phyloP scores from a whole-genome alignment of 2,888 invertebrate species.

The Polietes domitor region DNA sequence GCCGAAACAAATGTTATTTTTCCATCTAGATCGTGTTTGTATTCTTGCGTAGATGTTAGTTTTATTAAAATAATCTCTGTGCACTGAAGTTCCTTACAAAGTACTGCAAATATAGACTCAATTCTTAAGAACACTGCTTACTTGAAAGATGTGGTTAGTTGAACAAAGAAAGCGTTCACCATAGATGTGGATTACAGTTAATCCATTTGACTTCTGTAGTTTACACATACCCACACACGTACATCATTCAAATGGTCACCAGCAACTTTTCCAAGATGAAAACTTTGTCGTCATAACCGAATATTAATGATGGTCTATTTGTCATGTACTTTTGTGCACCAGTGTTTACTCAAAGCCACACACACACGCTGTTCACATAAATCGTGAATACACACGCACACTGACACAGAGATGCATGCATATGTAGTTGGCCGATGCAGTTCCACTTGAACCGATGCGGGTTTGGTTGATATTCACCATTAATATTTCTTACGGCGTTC shows the following conservation, averaged over 20 bases:
- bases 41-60: too few species aligned
- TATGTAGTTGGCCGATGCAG: constrained; percentile 3
- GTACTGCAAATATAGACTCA: not conserved
- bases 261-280: not conserved
- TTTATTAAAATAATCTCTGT: not conserved
- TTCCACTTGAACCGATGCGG: constrained; percentile 42
- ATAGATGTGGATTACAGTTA: not conserved
- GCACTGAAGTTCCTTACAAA: not conserved
- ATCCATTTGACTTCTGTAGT: not conserved
- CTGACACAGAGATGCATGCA: not conserved
- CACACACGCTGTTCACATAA: not conserved
- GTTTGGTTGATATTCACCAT: constrained; percentile 57
- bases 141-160: not conserved
- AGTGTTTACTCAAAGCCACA: constrained; percentile 10
- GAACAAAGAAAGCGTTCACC: not conserved
- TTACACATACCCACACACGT: not conserved
- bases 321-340: not conserved
- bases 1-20: too few species aligned
- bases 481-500: constrained; percentile 53
- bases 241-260: not conserved
- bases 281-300: not conserved
- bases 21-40: too few species aligned
- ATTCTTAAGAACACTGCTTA: not conserved
- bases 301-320: constrained; percentile 22
- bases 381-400: not conserved